Evolutionary conservation across 2,888 invertebrate genomes (phyloP).

Genomic region (Drosophila diplacantha): DNA sequence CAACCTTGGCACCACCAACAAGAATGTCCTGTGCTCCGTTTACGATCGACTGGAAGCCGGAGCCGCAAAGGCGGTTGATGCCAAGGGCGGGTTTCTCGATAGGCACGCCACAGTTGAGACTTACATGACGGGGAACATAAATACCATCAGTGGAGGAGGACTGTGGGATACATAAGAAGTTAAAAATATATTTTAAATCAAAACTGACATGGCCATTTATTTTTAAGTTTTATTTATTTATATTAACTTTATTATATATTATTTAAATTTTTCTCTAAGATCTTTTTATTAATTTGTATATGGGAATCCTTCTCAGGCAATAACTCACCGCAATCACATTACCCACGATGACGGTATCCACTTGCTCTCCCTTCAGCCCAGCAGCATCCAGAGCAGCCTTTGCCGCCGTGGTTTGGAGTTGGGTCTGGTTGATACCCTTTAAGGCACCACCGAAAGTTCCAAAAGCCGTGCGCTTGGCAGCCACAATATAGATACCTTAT

Average conservation of each 20-base stretch:
- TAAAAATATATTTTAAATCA: neutral
- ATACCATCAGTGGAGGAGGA: conserved; percentile 88
- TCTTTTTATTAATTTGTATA: neutral
- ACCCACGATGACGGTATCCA: conserved; percentile 94
- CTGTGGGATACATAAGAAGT: conserved; percentile 76
- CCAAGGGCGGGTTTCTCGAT: conserved; percentile 89
- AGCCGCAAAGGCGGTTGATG: conserved; percentile 96
- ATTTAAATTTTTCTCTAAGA: neutral
- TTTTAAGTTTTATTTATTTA: neutral
- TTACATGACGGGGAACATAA: conserved; percentile 92
- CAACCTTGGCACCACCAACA: conserved; percentile 89
- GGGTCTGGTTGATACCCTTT: conserved; percentile 84
- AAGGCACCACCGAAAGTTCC: conserved; percentile 95
- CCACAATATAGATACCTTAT: conserved; percentile 92
- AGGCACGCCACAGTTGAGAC: conserved; percentile 90
- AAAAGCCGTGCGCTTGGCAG: conserved; percentile 97
- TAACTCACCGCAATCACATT: conserved; percentile 88
- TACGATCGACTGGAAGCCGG: conserved; percentile 96
- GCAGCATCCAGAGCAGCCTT: conserved; percentile 88
- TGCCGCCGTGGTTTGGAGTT: conserved; percentile 89
- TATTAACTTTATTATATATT: neutral
- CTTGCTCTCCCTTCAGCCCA: conserved; percentile 88
- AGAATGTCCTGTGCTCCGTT: conserved; percentile 95
- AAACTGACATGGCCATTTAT: neutral
- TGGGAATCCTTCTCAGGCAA: neutral